phyloP scores from a whole-genome alignment of 2,113 vertebrate genomes.

The Ctenodactylus gundi region DNA sequence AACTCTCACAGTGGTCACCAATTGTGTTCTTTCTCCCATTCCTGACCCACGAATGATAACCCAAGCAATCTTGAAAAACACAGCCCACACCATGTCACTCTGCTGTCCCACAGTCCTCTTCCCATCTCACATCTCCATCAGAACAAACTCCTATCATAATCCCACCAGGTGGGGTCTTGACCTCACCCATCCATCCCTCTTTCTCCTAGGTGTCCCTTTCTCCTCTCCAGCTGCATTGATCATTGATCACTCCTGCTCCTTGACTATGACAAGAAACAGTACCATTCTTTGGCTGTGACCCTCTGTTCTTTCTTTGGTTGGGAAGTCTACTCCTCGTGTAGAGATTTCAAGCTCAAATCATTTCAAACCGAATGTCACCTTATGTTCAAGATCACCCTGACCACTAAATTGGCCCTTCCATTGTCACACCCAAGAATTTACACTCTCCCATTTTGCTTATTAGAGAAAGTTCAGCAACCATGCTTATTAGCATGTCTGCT shows the following conservation, averaged over 20 bases:
- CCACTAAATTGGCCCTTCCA: background rate
- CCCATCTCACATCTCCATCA: background rate
- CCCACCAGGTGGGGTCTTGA: background rate
- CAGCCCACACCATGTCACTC: background rate
- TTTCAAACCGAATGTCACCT: background rate
- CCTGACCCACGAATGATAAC: background rate
- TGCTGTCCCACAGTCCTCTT: background rate
- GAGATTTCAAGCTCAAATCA: background rate
- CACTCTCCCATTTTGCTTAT: background rate
- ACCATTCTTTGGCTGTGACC: background rate
- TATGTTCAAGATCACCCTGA: background rate
- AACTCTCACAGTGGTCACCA: background rate
- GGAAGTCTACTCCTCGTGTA: background rate
- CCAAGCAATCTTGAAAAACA: background rate
- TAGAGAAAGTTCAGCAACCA: background rate
- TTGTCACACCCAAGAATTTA: background rate
- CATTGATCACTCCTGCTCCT: too few relatives aligned
- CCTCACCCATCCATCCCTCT: background rate
- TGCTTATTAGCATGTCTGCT: too few relatives aligned
- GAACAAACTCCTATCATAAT: background rate
- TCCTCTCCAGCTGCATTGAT: background rate
- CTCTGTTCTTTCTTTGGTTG: background rate
- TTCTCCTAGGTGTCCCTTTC: too few relatives aligned
- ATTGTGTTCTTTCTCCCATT: background rate
- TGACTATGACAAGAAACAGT: background rate